phyloP scores from a whole-genome alignment of 2,113 vertebrate genomes.

The Bubo blakistoni region DNA sequence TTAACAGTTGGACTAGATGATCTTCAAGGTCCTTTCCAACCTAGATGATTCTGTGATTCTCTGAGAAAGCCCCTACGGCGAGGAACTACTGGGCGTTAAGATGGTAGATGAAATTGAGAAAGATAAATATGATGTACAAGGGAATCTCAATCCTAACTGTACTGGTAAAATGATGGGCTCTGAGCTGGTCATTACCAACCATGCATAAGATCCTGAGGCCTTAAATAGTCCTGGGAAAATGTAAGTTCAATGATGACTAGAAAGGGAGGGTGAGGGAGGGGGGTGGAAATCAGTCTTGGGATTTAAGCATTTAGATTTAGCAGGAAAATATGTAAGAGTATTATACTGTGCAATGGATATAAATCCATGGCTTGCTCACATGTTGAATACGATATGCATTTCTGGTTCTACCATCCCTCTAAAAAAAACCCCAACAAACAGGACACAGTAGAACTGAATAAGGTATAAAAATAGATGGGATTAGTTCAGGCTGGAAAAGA shows the following conservation, averaged over 20 bases:
- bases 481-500: neutral
- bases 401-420: neutral
- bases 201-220: neutral
- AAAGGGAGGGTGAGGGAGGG: too few relatives aligned
- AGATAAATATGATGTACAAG: neutral
- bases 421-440: neutral
- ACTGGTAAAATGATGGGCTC: neutral
- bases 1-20: too few relatives aligned
- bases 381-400: accelerated
- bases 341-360: neutral
- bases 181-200: neutral
- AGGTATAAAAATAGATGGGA: neutral
- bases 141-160: neutral
- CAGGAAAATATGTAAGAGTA: neutral
- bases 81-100: neutral
- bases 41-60: too few relatives aligned
- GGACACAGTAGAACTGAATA: neutral
- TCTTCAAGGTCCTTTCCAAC: too few relatives aligned
- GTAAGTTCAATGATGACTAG: neutral
- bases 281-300: neutral
- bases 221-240: neutral
- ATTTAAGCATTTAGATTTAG: neutral
- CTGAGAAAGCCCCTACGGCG: neutral
- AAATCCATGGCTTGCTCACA: neutral
- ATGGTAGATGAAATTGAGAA: neutral